Conservation (phyloP, 2,888 invertebrate species). For the Epicampocera succincta region DNA sequence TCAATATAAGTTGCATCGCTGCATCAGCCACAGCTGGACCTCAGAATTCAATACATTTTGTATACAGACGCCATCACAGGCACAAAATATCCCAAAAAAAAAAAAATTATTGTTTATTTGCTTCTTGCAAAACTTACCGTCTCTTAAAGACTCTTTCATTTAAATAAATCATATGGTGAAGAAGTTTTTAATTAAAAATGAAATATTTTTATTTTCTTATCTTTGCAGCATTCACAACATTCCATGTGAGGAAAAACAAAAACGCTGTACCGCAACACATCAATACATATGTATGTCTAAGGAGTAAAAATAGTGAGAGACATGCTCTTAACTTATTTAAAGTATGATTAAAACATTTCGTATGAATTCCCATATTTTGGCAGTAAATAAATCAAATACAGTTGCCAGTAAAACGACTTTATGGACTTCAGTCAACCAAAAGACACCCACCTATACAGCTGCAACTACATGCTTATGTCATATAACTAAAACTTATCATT, state of each 20-base stretch:
- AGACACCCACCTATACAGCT: conserved; percentile 61
- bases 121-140: no score
- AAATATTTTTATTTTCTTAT: conserved; percentile 52
- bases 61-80: no score
- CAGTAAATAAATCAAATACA: conserved; percentile 65
- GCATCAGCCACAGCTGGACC: no score
- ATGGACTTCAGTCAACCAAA: conserved; percentile 33
- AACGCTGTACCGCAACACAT: no score
- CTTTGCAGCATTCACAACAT: conserved; percentile 47
- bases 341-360: conserved; percentile 51
- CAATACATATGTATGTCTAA: conserved; percentile 8
- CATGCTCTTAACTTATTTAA: conserved; percentile 31
- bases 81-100: no score
- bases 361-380: conserved; percentile 53
- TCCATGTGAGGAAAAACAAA: neutral
- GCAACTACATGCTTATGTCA: neutral
- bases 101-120: neutral
- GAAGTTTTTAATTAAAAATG: conserved; percentile 54
- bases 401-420: conserved; percentile 45
- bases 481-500: conserved; percentile 17
- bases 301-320: conserved; percentile 15
- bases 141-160: no score
- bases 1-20: no score
- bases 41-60: no score
- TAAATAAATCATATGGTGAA: conserved; percentile 27